A percentile compares a stretch with the other conserved stretches of the same genome.
These are phyloP conservation scores for Spea bombifrons DNA, from an alignment of 2,113 vertebrate genomes.

Conservation along the genomic window DNA sequence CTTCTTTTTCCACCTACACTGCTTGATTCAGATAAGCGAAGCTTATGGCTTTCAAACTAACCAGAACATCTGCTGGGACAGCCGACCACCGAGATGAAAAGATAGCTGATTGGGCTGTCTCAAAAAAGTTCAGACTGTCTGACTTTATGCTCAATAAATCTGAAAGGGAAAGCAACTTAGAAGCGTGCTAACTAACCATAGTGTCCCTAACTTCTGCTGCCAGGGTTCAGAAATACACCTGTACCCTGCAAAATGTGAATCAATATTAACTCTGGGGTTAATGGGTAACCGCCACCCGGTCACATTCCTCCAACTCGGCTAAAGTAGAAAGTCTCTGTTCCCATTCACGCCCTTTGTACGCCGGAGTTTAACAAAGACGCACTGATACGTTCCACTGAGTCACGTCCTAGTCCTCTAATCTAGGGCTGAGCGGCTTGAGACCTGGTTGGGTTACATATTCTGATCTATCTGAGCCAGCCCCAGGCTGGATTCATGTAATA, in stretches of 20 bases:
- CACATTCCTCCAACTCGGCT: rapidly evolving
- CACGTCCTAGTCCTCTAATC: rapidly evolving
- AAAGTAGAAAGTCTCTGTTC: rapidly evolving
- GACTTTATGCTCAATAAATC: not conserved
- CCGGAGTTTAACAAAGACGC: not conserved
- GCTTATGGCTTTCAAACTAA: no score
- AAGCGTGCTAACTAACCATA: rapidly evolving
- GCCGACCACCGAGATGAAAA: no score
- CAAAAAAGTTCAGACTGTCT: no score
- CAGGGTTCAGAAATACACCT: not conserved
- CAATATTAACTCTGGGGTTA: not conserved
- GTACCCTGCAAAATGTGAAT: not conserved
- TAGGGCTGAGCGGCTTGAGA: not conserved
- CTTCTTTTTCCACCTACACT: no score
- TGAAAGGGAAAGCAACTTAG: not conserved
- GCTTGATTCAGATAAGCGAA: no score
- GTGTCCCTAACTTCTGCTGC: not conserved
- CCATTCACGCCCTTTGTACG: rapidly evolving
- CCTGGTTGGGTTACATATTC: no score
- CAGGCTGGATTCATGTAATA: no score
- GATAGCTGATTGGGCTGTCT: no score
- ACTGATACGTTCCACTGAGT: not conserved
- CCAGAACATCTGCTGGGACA: no score
- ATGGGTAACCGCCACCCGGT: rapidly evolving
- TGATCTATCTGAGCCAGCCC: no score